Evolutionary conservation across 2,113 vertebrate species (phyloP), one percentile per base, ranked within the genome.

Genomic region (Cololabis saira): DNA sequence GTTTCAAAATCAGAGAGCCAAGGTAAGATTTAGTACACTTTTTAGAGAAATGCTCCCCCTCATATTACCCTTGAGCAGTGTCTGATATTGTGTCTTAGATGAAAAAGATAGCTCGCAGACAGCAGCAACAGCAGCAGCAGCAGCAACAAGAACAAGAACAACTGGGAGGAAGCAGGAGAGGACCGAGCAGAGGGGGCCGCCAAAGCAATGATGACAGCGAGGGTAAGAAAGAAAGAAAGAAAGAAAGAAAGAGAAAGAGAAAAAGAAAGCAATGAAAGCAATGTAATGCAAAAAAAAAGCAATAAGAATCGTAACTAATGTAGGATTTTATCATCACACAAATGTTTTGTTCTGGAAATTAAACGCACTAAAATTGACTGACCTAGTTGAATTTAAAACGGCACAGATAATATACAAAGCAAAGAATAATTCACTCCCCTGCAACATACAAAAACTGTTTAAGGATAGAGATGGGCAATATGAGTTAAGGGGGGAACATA

Each of bases 1-100:
- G 95, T 96, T 96, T 89, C 95, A 96, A 86, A 96, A 96, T 77
- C 95, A 96, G 80, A 93, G 95, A 85, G 95, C 95, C 65, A 96
- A 96, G 95, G 95, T 96, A 65, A 86, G 91, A 56, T 14, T 57
- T 63, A 22, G 5, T 27, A 5, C 19, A 10, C 18, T 51, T 54
- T 5, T 6, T 56, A 5, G 52, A 52, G 13, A 50, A 37, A 58
- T 30, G 4, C 57, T 40, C 1, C 27, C 4, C n/a, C 7, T n/a
- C n/a, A n/a, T n/a, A n/a, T 61, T 18, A 47, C 5, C 47, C 4
- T 47, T 70, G 14, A 41, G 9, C 7, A 17, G 1, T 18, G 4
- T 53, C 18, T 42, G 15, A 33, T 68, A 68, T 55, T 85, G 67
- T 67, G 33, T 3, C 60, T 57, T 86, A 96, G 95, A 96, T 96